Evolutionary conservation across 2,113 vertebrate species (phyloP), one percentile per base, ranked within the genome.

Genomic region (Cathartes aura): DNA sequence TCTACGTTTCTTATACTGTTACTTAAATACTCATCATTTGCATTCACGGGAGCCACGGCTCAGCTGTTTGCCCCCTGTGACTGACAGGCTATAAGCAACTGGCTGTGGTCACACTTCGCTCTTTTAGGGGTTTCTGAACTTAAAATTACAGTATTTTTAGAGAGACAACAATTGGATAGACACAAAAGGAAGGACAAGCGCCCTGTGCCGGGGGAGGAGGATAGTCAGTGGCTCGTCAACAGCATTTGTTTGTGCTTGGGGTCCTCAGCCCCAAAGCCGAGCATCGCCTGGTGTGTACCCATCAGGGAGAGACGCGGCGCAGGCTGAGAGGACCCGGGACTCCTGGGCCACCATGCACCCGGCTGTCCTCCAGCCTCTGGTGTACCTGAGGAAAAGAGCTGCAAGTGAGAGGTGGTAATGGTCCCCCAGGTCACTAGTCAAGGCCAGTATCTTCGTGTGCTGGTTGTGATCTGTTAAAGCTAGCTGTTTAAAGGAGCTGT

Each of bases 321-420:
- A 16, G 60, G 36, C 20, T 56, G 53, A 36, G 67, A 4, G 23
- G 36, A 6, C 32, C 30, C 1, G 32, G 30, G 27, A 3, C 42
- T 64, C 40, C n/a, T 2, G 1, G 50, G 26, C 8, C 43, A 24
- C 21, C 1, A 0, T 1, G 1, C 18, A 4, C 14, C 29, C 1
- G 1, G 29, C 52, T 38, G 16, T 58, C 11, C 27, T 40, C 34
- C 50, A 67, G 38, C 78, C 47, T 67, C 0, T 1, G 13, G 34
- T 38, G 47, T 29, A 20, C 36, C 1, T 3, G 12, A 18, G 38
- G 66, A 23, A 19, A 4, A 27, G 52, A 40, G 40, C 32, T 59
- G 76, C 34, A 8, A 10, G 45, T 17, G 55, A 24, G 38, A 26
- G 47, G 15, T 32, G 81, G 13, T 56, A 1, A 3, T 4, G 29